These are phyloP conservation scores for Premnoplex brunnescens DNA, from an alignment of 2,797 vertebrate genomes.

Conservation along the genomic window DNA sequence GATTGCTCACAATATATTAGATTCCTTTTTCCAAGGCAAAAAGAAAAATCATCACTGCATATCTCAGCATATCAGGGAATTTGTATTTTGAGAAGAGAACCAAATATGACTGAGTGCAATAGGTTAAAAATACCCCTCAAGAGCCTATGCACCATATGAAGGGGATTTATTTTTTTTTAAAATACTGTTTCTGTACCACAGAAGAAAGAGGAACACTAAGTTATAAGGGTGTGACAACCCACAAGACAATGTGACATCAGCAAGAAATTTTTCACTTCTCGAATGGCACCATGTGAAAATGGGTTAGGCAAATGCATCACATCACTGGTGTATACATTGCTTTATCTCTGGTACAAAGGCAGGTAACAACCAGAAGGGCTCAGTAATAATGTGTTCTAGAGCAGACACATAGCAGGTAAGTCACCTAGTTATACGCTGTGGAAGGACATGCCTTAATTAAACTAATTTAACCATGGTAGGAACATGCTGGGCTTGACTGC, in stretches of 20 bases:
- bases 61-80: background rate
- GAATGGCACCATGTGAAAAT: background rate
- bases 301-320: background rate
- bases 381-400: background rate
- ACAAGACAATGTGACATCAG: background rate
- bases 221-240: background rate
- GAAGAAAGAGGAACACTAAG: background rate
- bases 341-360: background rate
- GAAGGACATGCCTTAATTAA: background rate
- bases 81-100: conserved; percentile 31
- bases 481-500: background rate
- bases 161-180: background rate
- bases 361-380: background rate
- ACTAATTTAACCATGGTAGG: background rate
- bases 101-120: conserved; percentile 27
- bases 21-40: background rate
- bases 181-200: background rate
- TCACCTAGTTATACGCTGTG: background rate
- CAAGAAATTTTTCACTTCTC: background rate
- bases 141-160: background rate
- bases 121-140: conserved; percentile 55
- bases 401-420: background rate
- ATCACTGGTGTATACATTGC: background rate
- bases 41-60: background rate
- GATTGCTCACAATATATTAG: background rate